phyloP scores from a whole-genome alignment of 2,888 invertebrate species.

The Chirona hameri region DNA sequence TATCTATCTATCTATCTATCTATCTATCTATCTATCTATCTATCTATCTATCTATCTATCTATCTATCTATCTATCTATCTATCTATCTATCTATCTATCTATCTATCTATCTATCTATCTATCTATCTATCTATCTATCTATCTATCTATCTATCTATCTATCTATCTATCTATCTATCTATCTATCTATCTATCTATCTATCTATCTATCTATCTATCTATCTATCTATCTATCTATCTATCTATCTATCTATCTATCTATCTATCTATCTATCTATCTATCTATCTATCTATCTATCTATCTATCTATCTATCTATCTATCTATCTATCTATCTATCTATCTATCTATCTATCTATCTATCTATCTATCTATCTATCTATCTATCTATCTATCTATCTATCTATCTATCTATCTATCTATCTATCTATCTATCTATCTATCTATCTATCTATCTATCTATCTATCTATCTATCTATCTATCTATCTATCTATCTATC shows the following conservation, averaged over 20 bases:
- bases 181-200: too few species aligned
- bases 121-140: too few species aligned
- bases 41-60: too few species aligned
- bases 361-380: neutral
- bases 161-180: too few species aligned
- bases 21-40: too few species aligned
- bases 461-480: neutral
- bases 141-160: too few species aligned
- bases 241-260: neutral
- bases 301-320: neutral
- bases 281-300: neutral
- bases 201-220: too few species aligned
- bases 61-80: too few species aligned
- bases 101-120: too few species aligned
- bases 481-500: neutral
- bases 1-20: too few species aligned
- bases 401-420: neutral
- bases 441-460: neutral
- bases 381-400: neutral
- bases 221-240: neutral
- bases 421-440: neutral
- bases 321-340: neutral
- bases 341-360: neutral
- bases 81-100: too few species aligned
- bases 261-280: too few species aligned